phyloP scores from a whole-genome alignment of 2,113 vertebrate species.

The Melanerpes formicivorus region DNA sequence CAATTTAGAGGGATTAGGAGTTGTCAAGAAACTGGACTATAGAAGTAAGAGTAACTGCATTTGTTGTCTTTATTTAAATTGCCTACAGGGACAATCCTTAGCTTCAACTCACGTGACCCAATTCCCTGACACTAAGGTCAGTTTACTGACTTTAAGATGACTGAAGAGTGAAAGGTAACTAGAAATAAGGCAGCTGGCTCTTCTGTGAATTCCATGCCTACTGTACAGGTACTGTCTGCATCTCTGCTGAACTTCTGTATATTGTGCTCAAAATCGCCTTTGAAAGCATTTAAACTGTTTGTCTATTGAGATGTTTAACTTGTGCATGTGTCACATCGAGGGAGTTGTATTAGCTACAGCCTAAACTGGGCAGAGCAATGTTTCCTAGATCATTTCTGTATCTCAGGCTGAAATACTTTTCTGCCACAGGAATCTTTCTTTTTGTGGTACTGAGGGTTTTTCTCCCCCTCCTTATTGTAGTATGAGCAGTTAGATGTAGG shows the following conservation, averaged over 20 bases:
- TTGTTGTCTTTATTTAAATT: slow-evolving; percentile 22
- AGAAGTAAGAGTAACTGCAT: not conserved
- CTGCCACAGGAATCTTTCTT: not conserved
- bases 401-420: not conserved
- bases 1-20: not conserved
- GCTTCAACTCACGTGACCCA: not conserved
- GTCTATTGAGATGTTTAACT: not conserved
- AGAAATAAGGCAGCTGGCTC: not conserved
- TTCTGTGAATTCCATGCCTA: not conserved
- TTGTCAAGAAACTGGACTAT: not conserved
- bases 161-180: not conserved
- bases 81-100: not conserved
- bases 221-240: not conserved
- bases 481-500: not conserved
- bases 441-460: not conserved
- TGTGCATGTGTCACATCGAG: not conserved
- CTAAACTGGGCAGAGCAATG: not conserved
- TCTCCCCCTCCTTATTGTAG: not conserved
- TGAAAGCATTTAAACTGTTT: not conserved
- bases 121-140: not conserved
- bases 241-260: not conserved
- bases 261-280: not conserved
- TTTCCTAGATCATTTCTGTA: not conserved
- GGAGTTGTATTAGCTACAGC: not conserved
- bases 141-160: not conserved